These are phyloP conservation scores for Bradypodion ventrale DNA, from an alignment of 2,797 vertebrate species.

Conservation along the genomic window DNA sequence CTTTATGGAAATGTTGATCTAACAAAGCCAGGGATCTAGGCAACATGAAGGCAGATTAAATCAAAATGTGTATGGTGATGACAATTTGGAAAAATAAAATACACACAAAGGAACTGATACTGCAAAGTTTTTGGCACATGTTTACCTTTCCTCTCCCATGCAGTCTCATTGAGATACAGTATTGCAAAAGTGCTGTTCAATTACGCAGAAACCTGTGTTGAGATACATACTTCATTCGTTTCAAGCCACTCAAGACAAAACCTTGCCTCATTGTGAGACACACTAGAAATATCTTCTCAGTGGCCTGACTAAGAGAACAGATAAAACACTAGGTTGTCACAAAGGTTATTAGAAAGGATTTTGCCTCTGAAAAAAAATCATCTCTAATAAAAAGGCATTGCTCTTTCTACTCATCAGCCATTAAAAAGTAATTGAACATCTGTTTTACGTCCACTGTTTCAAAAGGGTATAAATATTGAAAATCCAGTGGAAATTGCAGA, in stretches of 20 bases:
- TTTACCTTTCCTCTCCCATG: constrained; percentile 8
- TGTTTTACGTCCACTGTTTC: too few relatives aligned
- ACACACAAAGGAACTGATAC: constrained; percentile 5
- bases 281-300: constrained; percentile 62
- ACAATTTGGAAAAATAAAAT: constrained; percentile 60
- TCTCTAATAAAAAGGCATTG: background rate
- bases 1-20: constrained; percentile 51
- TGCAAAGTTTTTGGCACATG: background rate
- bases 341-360: constrained; percentile 16
- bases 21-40: constrained; percentile 60
- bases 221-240: background rate
- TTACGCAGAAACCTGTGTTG: background rate
- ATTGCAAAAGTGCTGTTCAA: background rate
- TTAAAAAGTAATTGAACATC: too few relatives aligned
- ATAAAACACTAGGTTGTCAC: constrained; percentile 38
- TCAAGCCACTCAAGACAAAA: constrained; percentile 39
- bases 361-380: constrained; percentile 21
- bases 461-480: too few relatives aligned
- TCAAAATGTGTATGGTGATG: constrained; percentile 56
- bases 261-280: constrained; percentile 55
- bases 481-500: too few relatives aligned
- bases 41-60: constrained; percentile 63
- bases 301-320: constrained; percentile 47
- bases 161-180: background rate
- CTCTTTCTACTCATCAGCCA: too few relatives aligned